A percentile compares a stretch with the other conserved stretches of the same genome.
phyloP scores from a whole-genome alignment of 2,888 invertebrate genomes.

The Aricia artaxerxes region DNA sequence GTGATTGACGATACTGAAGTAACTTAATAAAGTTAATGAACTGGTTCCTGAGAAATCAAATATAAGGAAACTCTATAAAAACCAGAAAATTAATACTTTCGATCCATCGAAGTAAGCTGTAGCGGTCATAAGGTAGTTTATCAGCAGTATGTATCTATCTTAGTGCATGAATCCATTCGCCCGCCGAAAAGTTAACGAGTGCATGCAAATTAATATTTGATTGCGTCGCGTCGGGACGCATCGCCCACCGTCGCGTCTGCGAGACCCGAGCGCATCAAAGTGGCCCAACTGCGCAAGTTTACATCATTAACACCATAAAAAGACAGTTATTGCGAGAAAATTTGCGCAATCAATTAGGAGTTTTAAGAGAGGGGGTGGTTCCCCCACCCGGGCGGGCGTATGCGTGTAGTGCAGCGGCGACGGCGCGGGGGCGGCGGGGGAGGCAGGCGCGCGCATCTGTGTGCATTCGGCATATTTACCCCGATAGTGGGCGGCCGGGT shows the following conservation, averaged over 20 bases:
- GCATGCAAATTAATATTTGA: conserved; percentile 68
- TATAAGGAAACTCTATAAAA: not conserved
- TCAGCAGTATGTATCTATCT: not conserved
- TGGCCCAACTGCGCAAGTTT: conserved; percentile 73
- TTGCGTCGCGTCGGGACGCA: conserved; percentile 40
- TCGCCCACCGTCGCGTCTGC: conserved; percentile 11
- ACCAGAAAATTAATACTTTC: not conserved
- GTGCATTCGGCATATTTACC: conserved; percentile 81
- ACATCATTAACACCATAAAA: conserved; percentile 79
- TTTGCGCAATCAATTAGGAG: conserved; percentile 80
- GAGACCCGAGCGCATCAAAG: conserved; percentile 56
- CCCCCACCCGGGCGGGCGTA: conserved; percentile 52
- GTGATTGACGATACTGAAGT: too few species aligned
- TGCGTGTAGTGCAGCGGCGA: conserved; percentile 71
- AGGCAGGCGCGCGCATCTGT: conserved; percentile 77
- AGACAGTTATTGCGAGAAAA: conserved; percentile 80
- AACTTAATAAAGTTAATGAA: too few species aligned
- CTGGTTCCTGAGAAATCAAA: too few species aligned
- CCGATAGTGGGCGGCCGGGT: conserved; percentile 77
- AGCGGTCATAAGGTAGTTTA: too few species aligned
- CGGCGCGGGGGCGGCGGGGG: conserved; percentile 48
- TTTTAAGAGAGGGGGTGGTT: conserved; percentile 63
- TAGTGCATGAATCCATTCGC: conserved; percentile 38
- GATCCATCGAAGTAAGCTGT: too few species aligned
- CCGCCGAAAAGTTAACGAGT: conserved; percentile 52